phyloP scores from a whole-genome alignment of 1,140 invertebrate genomes.

The Cepaea nemoralis region DNA sequence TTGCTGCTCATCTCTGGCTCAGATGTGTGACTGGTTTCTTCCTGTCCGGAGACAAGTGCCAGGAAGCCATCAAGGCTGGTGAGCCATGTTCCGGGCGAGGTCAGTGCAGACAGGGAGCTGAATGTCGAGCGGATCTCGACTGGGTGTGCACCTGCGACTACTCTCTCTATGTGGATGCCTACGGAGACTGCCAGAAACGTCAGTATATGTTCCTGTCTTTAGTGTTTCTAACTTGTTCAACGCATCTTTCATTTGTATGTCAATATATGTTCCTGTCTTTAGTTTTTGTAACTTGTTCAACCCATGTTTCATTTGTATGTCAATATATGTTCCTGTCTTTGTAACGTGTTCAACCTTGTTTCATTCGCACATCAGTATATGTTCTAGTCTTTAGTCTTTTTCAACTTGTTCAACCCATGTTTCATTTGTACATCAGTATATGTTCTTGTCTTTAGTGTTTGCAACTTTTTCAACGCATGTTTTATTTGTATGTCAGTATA shows the following conservation, averaged over 20 bases:
- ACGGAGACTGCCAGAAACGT: conserved; percentile 34
- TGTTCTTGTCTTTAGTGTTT: no score
- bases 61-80: not conserved
- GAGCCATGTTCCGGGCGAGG: conserved; percentile 21
- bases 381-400: no score
- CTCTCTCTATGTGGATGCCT: conserved; percentile 19
- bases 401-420: no score
- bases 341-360: no score
- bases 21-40: conserved; percentile 21
- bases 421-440: conserved; percentile 2
- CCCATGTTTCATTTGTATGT: no score
- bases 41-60: not conserved
- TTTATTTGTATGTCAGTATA: conserved; percentile 12
- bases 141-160: conserved; percentile 27
- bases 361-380: conserved; percentile 7
- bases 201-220: not conserved
- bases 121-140: not conserved
- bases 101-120: conserved; percentile 30
- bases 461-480: no score
- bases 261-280: not conserved
- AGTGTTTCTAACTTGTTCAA: no score
- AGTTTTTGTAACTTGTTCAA: no score
- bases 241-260: no score
- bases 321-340: not conserved
- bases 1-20: not conserved